phyloP scores from a whole-genome alignment of 2,113 vertebrate genomes.

The Platichthys flesus region DNA sequence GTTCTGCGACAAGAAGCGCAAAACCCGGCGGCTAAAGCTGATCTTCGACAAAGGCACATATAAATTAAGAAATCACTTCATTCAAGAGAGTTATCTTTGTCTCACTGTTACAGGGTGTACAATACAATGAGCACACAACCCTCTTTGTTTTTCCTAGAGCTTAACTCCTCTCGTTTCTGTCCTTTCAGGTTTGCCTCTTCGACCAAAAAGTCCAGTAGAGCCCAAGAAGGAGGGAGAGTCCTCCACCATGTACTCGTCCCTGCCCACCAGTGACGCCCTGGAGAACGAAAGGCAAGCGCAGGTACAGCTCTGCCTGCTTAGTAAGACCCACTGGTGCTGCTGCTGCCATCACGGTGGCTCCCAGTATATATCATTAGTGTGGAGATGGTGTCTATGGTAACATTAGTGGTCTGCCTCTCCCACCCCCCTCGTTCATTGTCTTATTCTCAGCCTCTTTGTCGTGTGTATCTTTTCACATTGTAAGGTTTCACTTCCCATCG shows the following conservation, averaged over 20 bases:
- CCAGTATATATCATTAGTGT: not conserved
- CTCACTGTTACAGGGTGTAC: not conserved
- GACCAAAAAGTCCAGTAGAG: conserved; percentile 95
- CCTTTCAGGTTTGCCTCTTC: conserved; percentile 86
- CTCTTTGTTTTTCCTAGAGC: not conserved
- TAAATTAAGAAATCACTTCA: not conserved
- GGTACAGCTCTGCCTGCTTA: conserved; percentile 74
- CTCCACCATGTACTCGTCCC: conserved; percentile 87
- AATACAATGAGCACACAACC: not conserved
- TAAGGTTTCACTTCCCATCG: conserved; percentile 40
- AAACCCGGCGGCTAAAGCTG: conserved; percentile 92
- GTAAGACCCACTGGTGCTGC: not conserved
- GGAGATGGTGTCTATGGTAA: conserved; percentile 70
- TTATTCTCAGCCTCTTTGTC: conserved; percentile 16
- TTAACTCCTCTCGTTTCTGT: not conserved
- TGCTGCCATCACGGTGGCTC: not conserved
- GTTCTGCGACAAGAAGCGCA: conserved; percentile 94
- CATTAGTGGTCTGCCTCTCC: not conserved
- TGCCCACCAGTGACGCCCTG: conserved; percentile 93
- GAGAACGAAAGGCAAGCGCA: conserved; percentile 89
- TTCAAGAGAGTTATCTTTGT: too few species aligned
- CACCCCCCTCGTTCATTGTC: conserved; percentile 17
- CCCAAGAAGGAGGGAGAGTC: conserved; percentile 92
- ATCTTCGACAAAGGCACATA: conserved; percentile 95
- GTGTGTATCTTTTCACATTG: not conserved